Evolutionary conservation across 2,888 invertebrate genomes (phyloP), one percentile per base, ranked within the genome.

Genomic region (Thymelicus sylvestris): DNA sequence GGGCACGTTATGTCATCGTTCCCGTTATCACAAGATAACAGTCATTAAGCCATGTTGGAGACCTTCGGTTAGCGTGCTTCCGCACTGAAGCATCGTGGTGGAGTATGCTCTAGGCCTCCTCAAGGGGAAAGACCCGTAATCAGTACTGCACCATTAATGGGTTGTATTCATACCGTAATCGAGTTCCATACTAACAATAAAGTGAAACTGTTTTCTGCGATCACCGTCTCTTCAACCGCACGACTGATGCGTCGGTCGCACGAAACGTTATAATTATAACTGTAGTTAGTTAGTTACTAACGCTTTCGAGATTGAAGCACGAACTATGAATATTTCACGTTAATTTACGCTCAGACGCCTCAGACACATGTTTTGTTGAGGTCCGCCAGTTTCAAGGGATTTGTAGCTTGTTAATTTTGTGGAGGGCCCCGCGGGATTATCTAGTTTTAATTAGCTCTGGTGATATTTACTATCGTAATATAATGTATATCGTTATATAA

Each of bases 211-310:
- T 15, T n/a, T n/a, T 60, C n/a, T 59, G 6, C 7, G 12, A 15
- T 60, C 41, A 59, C 31, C n/a, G 13, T 60, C 60, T 55, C 31
- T 55, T 8, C 2, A 1, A 7, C 47, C 24, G 12, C 57, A 57
- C 55, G 66, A 57, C 57, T 66, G 63, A 52, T 63, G 55, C 68
- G 24, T 64, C 19, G 41, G 19, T 57, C 61, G 61, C 71, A 66
- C 66, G 71, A 39, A 52, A 47, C 38, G 48, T 61, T 60, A 50
- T 66, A 71, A 71, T 71, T 71, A 55, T 66, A 66, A 62, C 10
- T 41, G 41, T 71, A 69, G 59, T 64, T 70, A 66, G 19, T 39
- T 38, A 38, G 10, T 60, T 39, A 39, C n/a, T 13, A n/a, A 13
- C 41, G 31, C 12, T 13, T 12, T 4, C 19, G 41, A 15, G 39